Evolutionary conservation across 2,113 vertebrate genomes (phyloP), one percentile per base, ranked within the genome.

Genomic region (Platichthys flesus): DNA sequence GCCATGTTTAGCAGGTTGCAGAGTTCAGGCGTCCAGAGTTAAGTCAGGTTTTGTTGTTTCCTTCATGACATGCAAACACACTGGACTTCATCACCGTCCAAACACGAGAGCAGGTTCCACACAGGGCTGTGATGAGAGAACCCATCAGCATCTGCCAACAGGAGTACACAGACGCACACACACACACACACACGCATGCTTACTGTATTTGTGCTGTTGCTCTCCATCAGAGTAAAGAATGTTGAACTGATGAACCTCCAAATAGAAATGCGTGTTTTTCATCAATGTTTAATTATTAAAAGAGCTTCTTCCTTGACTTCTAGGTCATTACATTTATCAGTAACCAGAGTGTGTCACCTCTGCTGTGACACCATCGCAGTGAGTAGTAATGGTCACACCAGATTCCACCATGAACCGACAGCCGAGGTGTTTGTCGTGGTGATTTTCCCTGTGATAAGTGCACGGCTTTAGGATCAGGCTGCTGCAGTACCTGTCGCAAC

Each of bases 301-400:
- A 79, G 14, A 9, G 64, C 1, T 69, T 1, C 21, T 59, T 14
- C 45, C 56, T 71, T 85, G 81, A 73, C 86, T 64, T 42, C 21
- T 21, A 42, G 85, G 71, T 74, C 82, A 73, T 84, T 79, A 69
- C 68, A 88, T 47, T 45, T 82, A 89, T 90, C 79, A 84, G 85
- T 86, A 79, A 78, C 83, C 58, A 67, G 20, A 15, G 37, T 66
- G 54, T 56, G 63, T 55, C 78, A 73, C 71, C 54, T 45, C 51
- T 69, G 16, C 15, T 12, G 42, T 55, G 77, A 47, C 57, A 65
- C 75, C 47, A 28, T 63, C 57, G 40, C 47, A 51, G 35, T 14
- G 0, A 24, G 49, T 62, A 9, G 45, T 82, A 80, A 81, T 72
- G 75, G 87, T 85, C 77, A 18, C 66, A 69, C 7, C 57, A 62